Evolutionary conservation across 2,113 vertebrate genomes (phyloP), one percentile per base, ranked within the genome.

Genomic region (Spilogale gracilis): DNA sequence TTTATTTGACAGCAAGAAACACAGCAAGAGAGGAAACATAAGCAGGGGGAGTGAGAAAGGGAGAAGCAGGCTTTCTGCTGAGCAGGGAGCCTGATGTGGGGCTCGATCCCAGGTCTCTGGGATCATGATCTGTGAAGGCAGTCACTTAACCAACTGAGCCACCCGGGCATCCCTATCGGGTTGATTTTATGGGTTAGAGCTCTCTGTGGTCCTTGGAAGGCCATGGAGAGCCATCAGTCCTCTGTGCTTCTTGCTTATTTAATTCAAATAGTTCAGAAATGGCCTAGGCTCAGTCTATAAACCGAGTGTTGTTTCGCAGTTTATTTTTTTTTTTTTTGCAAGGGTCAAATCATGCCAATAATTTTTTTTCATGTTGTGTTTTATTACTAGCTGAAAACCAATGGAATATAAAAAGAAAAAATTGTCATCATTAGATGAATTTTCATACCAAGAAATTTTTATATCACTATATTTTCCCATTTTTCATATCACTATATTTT

Each of bases 281-380:
- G 18, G 38, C 32, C 1, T 30, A n/a, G 32, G 9, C 30, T 13
- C 7, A 48, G 10, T 14, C 2, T 80, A 21, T 20, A 58, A 78
- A 80, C 9, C 7, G 73, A 83, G 10, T 2, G 5, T 9, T 7
- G 2, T 21, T 45, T n/a, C 45, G 25, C 5, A 84, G 56, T 80
- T 88, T 16, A 16, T 94, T 30, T 79, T 38, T 83, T 96, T 82
- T 69, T 91, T 38, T 88, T 38, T 82, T 63, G 20, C 65, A 67
- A 93, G n/a, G 78, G 61, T 52, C 43, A 50, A 54, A 67, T 56
- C 52, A n/a, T 50, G 20, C 79, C 45, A 8, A 80, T 50, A 9
- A 17, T 7, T 43, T 38, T 58, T 78, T 50, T 58, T 67, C 54
- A 67, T 79, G 25, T 43, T 85, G 25, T 6, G 3, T 38, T 91